Evolutionary conservation across 1,140 invertebrate genomes (phyloP), one percentile per base, ranked within the genome.

Genomic region (Atta texana): DNA sequence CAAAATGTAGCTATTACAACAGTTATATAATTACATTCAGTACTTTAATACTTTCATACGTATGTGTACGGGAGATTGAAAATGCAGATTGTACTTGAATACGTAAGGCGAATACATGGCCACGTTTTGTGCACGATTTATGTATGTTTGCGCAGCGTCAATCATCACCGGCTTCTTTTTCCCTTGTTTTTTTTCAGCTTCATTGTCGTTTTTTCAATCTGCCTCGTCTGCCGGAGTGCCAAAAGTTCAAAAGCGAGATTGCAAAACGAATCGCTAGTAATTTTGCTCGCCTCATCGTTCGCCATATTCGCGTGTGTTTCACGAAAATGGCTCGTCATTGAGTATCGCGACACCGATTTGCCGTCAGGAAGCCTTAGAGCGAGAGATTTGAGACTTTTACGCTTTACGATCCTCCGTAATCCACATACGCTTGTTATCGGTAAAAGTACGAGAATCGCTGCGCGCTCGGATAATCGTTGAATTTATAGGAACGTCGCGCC

Each of bases 71-170:
- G 55, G 8, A 59, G n/a, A 31, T 55, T 39, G 44, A 39, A 55
- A 68, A 44, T 53, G 34, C 63, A 76, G 14, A 76, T 76, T 49
- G 34, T 28, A 34, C 31, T 34, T 34, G 31, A 34, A 34, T 34
- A 63, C 14, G 31, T 76, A 63, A 63, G 10, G 28, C 28, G n/a
- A 34, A 28, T 31, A 63, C 39, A 44, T 12, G 34, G 39, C 21
- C 28, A 34, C 21, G 24, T 24, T 21, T 24, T 44, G 21, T 6
- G 78, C 59, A 82, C 39, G 75, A 69, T 53, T 77, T 81, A 86
- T 69, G 61, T 85, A 51, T 87, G 63, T 89, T 91, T 90, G 87
- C 82, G 66, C 66, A 80, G 81, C 63, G 74, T 85, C 87, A 91
- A 90, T 91, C 87, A 89, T 90, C 31, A 68, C 68, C 64, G 49